Base-by-base conservation (phyloP, 2,797 vertebrate species). In the Saxicola maurus region DNA sequence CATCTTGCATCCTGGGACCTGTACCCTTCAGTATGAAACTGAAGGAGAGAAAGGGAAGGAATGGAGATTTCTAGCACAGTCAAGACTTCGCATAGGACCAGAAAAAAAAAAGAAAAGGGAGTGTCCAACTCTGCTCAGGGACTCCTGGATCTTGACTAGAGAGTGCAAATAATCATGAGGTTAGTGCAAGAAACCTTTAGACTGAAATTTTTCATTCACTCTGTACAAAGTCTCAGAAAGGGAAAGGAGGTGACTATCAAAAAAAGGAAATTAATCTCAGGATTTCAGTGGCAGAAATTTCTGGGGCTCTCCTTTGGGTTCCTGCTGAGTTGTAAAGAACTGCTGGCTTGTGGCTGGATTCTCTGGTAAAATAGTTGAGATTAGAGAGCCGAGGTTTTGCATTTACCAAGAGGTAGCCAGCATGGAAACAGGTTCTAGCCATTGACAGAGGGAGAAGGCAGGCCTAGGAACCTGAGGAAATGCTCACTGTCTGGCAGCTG, bases 21-120 rank as follows among this genome's bases (percentile, higher is more conserved):
- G 95, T 53, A 6, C 61, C 61, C 72, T 97, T 96, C 87, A 98
- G 73, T 0, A 31, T 71, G 93, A 99, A 98, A 94, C 99, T 99
- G 95, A 48, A 17, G 24, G 30, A 27, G 46, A 79, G 52, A 68
- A 65, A 81, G 23, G 48, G 55, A 86, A 45, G 52, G 55, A 80
- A 76, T 1, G 4, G 52, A 85, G 23, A 80, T 2, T 5, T 48
- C 56, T 38, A 74, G 33, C 21, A 38, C n/a, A 61, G 23, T 10
- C 35, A 59, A 43, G 38, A 45, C 52, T 79, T 76, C 7, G 33
- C 7, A 27, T 0, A 49, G 55, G 20, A 59, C 16, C 27, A 11
- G 24, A 6, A 46, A n/a, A 21, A 4, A 19, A 38, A 38, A n/a
- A 19, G 2, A 20, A 35, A 45, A 40, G 15, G 3, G 28, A 62